Conservation (phyloP, 1,140 invertebrate genomes). For the Leptinotarsa lineolata region DNA sequence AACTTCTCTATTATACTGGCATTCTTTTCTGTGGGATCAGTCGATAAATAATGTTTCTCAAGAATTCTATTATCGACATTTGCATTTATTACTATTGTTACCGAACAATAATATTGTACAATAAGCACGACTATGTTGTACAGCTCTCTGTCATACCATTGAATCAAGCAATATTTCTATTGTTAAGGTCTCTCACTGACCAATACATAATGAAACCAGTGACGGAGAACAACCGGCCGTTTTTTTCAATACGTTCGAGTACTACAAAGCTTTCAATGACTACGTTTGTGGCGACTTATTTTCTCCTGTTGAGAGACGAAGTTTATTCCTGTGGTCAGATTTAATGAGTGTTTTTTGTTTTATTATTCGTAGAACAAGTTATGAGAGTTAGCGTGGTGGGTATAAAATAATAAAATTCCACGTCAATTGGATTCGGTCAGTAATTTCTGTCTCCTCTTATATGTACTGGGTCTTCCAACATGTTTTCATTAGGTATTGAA, state of each 20-base stretch:
- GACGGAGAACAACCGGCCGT: background rate
- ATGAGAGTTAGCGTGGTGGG: background rate
- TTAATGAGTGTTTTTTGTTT: background rate
- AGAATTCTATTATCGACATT: constrained; percentile 40
- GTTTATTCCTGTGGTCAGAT: constrained; percentile 1
- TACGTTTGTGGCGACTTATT: background rate
- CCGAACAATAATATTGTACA: constrained; percentile 39
- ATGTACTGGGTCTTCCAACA: no score
- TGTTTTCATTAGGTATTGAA: no score
- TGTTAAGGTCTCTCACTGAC: constrained; percentile 1
- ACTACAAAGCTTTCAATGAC: background rate
- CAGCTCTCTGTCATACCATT: constrained; percentile 32
- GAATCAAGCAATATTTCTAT: constrained; percentile 29
- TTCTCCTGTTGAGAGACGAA: background rate
- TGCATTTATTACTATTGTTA: constrained; percentile 42
- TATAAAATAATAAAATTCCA: constrained; percentile 1
- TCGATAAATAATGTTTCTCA: constrained; percentile 18
- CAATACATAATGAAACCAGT: constrained; percentile 6
- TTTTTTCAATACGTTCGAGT: background rate
- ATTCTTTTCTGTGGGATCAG: constrained; percentile 16
- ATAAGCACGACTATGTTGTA: constrained; percentile 34
- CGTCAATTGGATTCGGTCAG: background rate
- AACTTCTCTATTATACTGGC: background rate
- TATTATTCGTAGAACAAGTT: background rate
- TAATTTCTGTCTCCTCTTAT: background rate